phyloP scores from a whole-genome alignment of 2,888 invertebrate genomes.

The Limnephilus marmoratus region DNA sequence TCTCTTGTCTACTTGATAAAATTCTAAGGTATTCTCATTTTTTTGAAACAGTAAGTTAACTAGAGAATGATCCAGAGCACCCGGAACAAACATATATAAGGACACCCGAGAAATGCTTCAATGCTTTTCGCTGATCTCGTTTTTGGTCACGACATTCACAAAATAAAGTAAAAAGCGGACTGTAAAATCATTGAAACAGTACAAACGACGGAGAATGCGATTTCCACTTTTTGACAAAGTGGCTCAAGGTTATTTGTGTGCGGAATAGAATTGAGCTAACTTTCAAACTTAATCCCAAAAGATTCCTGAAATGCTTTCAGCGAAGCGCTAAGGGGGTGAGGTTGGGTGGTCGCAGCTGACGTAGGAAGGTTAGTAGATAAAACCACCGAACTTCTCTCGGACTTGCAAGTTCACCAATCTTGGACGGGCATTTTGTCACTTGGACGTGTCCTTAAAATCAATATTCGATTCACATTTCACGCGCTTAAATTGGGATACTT shows the following conservation, averaged over 20 bases:
- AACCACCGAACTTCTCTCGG: background rate
- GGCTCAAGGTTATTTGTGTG: background rate
- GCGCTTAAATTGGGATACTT: background rate
- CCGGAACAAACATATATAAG: background rate
- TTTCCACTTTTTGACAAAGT: slow-evolving; percentile 2
- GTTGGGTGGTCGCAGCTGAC: background rate
- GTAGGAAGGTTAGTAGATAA: slow-evolving; percentile 15
- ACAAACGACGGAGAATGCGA: background rate
- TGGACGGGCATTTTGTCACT: background rate
- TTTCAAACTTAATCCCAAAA: slow-evolving; percentile 12
- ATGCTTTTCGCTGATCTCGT: background rate
- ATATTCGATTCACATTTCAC: background rate
- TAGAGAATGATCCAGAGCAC: background rate
- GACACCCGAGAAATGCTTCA: background rate
- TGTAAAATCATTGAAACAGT: background rate
- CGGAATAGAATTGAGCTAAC: background rate
- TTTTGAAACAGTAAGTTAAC: background rate
- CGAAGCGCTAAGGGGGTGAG: background rate
- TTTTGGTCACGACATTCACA: background rate
- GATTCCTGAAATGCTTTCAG: slow-evolving; percentile 36
- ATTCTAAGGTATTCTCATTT: background rate
- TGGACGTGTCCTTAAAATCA: background rate
- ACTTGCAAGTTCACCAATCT: background rate
- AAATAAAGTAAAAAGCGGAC: background rate
- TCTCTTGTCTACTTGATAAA: background rate